Evolutionary conservation across 2,797 vertebrate genomes (phyloP).

Genomic region (Argentina silus): DNA sequence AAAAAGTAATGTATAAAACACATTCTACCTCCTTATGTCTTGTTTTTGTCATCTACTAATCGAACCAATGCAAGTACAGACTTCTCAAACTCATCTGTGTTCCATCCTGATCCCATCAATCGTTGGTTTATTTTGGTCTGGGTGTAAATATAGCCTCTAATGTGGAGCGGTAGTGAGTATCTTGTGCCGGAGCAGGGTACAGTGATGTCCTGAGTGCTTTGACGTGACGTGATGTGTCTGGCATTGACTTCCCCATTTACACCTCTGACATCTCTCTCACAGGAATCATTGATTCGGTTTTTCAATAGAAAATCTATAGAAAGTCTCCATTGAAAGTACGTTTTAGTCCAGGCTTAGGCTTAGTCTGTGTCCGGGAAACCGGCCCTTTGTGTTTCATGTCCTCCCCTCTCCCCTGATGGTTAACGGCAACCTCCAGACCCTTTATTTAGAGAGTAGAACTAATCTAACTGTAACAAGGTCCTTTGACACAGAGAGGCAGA

Average conservation of each 20-base stretch:
- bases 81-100: neutral
- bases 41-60: conserved; percentile 46
- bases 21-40: conserved; percentile 26
- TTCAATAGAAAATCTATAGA: conserved; percentile 81
- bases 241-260: conserved; percentile 34
- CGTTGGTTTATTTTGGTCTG: conserved; percentile 53
- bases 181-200: conserved; percentile 22
- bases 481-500: no score
- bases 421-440: no score
- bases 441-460: no score
- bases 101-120: neutral
- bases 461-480: no score
- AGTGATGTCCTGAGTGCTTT: conserved; percentile 32
- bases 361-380: no score
- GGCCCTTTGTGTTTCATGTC: no score
- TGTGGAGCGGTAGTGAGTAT: conserved; percentile 84
- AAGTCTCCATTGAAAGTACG: neutral
- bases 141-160: conserved; percentile 68
- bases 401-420: no score
- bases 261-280: conserved; percentile 12
- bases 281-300: conserved; percentile 50
- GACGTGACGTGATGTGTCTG: conserved; percentile 37
- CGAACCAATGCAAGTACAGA: neutral
- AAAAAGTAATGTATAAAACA: conserved; percentile 59
- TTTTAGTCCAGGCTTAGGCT: no score